A percentile compares a stretch with the other conserved stretches of the same genome.
Evolutionary conservation across 2,113 vertebrate genomes (phyloP).

Genomic region (Micronycteris hirsuta): DNA sequence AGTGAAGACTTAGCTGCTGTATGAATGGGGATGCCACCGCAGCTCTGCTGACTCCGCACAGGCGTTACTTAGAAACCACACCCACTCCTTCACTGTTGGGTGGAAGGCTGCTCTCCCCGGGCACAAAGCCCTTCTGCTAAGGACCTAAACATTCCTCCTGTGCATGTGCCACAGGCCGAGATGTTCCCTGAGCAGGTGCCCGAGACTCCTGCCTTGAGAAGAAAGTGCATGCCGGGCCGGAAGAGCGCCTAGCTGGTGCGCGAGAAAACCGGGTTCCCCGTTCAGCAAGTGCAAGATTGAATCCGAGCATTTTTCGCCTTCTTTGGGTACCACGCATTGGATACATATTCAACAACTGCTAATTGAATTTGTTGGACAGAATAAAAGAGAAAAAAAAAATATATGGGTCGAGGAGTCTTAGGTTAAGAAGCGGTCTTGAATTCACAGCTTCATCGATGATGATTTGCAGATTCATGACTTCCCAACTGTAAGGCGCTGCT

Average conservation of each 20-base stretch:
- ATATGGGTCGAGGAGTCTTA: constrained; percentile 4
- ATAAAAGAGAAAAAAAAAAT: background rate
- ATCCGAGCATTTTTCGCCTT: background rate
- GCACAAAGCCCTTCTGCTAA: background rate
- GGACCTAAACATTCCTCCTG: accelerated
- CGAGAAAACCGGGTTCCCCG: background rate
- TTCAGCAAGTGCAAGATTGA: background rate
- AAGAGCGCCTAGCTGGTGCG: background rate
- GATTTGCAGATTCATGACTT: constrained; percentile 74
- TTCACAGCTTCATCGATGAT: constrained; percentile 80
- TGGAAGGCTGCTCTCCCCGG: background rate
- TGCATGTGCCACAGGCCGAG: too few species aligned
- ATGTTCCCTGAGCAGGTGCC: background rate
- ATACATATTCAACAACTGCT: constrained; percentile 16
- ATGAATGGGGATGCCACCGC: background rate
- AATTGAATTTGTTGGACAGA: constrained; percentile 48
- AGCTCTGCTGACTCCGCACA: background rate
- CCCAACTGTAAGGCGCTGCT: constrained; percentile 53
- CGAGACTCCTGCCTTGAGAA: background rate
- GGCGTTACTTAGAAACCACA: background rate
- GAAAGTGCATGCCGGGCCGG: background rate
- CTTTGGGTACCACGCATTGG: background rate
- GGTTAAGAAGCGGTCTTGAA: constrained; percentile 76
- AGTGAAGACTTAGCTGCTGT: background rate
- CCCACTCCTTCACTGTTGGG: background rate